phyloP scores from a whole-genome alignment of 2,113 vertebrate genomes.

The Dasyornis broadbenti region DNA sequence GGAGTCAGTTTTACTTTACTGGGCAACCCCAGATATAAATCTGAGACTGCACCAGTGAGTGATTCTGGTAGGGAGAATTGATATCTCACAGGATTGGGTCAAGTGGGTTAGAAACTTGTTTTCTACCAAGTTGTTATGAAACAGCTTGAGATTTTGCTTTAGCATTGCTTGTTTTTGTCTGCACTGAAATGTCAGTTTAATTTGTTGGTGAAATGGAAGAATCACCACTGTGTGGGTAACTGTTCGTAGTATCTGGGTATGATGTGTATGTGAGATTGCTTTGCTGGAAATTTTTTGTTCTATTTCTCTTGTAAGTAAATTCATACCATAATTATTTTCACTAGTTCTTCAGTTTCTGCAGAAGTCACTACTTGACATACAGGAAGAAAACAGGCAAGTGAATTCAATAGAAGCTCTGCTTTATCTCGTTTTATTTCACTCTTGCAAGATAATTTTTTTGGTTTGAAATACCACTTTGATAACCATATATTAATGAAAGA shows the following conservation, averaged over 20 bases:
- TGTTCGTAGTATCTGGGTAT: not conserved
- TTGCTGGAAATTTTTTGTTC: not conserved
- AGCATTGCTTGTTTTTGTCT: not conserved
- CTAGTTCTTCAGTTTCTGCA: slow-evolving; percentile 87
- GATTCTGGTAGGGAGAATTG: not conserved
- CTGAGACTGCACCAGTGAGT: not conserved
- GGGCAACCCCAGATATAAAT: not conserved
- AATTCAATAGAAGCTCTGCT: not conserved
- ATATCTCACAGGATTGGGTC: not conserved
- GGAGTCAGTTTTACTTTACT: not conserved
- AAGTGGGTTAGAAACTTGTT: not conserved
- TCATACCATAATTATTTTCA: not conserved
- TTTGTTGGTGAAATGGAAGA: not conserved
- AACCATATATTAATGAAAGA: not conserved
- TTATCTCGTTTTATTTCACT: not conserved
- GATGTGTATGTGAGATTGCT: not conserved
- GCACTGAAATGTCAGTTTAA: not conserved
- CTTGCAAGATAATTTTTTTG: not conserved
- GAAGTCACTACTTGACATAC: slow-evolving; percentile 75
- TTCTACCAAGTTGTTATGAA: not conserved
- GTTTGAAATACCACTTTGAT: not conserved
- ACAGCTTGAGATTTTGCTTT: not conserved
- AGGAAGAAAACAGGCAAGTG: slow-evolving; percentile 85
- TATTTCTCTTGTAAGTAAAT: not conserved
- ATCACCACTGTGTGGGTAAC: not conserved